A percentile compares a stretch with the other conserved stretches of the same genome.
These are phyloP conservation scores for Pseudois nayaur DNA, from an alignment of 2,113 vertebrate genomes.

Conservation along the genomic window DNA sequence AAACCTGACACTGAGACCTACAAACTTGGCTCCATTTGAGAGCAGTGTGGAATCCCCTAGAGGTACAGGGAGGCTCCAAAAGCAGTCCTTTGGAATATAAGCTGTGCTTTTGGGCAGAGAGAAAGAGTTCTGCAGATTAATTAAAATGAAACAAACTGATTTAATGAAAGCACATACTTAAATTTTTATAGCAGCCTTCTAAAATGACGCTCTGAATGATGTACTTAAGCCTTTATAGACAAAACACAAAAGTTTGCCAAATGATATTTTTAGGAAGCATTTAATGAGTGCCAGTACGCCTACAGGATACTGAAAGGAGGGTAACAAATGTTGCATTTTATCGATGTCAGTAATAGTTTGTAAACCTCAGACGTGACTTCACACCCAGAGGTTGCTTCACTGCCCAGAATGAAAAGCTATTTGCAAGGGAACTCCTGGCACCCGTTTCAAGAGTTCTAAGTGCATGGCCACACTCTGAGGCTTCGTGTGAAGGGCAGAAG, in stretches of 20 bases:
- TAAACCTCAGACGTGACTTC: slow-evolving; percentile 45
- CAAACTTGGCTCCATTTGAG: neutral
- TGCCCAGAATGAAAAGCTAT: slow-evolving; percentile 45
- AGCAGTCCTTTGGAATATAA: neutral
- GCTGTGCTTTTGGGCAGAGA: neutral
- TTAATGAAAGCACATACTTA: neutral
- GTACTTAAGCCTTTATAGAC: neutral
- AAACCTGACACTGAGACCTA: neutral
- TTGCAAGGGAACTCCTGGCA: slow-evolving; percentile 48
- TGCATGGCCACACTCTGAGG: neutral
- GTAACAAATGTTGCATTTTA: slow-evolving; percentile 4
- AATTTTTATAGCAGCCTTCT: neutral
- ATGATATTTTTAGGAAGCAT: slow-evolving; percentile 41
- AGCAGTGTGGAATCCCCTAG: neutral
- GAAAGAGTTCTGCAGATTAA: neutral
- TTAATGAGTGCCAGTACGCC: neutral
- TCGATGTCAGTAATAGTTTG: slow-evolving; percentile 36
- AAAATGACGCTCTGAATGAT: neutral
- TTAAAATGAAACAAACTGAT: neutral
- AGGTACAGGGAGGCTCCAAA: neutral
- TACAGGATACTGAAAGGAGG: neutral
- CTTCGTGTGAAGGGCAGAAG: neutral
- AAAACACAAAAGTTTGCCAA: slow-evolving; percentile 15
- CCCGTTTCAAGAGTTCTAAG: neutral
- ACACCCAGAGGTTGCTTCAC: slow-evolving; percentile 35